Conservation (phyloP, 2,113 vertebrate genomes). For the Corydoras maculifer region DNA sequence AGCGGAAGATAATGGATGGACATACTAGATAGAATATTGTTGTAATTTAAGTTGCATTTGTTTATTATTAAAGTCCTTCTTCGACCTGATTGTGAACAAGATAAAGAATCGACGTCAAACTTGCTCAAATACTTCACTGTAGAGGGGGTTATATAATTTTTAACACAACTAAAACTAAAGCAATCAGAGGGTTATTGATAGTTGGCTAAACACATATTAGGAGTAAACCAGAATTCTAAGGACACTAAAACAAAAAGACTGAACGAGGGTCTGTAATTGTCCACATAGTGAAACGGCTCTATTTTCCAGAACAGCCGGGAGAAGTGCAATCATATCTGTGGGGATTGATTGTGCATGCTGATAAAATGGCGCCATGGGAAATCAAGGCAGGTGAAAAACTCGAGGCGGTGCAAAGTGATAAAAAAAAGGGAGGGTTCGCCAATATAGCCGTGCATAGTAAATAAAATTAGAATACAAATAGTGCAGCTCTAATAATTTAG, state of each 20-base stretch:
- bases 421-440: background rate
- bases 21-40: too few species aligned
- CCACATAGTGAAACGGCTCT: constrained; percentile 9
- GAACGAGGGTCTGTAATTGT: background rate
- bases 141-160: too few species aligned
- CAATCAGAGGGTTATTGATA: background rate
- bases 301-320: background rate
- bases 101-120: too few species aligned
- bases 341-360: constrained; percentile 6
- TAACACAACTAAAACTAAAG: background rate
- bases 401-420: background rate
- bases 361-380: constrained; percentile 16
- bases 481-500: too few species aligned
- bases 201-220: constrained; percentile 17
- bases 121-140: too few species aligned
- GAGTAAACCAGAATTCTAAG: constrained; percentile 7
- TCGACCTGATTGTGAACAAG: too few species aligned
- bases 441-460: too few species aligned
- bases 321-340: constrained; percentile 5
- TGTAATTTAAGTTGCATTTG: too few species aligned
- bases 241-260: background rate
- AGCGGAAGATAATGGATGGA: too few species aligned
- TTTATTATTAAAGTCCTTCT: too few species aligned
- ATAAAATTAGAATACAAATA: too few species aligned
- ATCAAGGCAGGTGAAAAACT: constrained; percentile 8